phyloP scores from a whole-genome alignment of 2,797 vertebrate genomes.

The Manis pentadactyla region DNA sequence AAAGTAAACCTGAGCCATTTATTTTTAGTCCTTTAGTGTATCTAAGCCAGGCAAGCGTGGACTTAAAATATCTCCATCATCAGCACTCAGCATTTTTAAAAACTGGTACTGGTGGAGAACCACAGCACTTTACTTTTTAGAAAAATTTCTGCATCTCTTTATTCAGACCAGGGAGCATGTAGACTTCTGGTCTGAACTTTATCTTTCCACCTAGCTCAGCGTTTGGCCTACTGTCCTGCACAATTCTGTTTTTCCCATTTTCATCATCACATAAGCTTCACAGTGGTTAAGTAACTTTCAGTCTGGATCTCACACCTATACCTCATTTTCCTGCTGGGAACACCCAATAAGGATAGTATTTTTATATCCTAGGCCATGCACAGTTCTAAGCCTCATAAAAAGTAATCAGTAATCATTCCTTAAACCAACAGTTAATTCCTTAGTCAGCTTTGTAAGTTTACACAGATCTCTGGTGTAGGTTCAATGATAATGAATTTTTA shows the following conservation, averaged over 20 bases:
- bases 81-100: conserved; percentile 53
- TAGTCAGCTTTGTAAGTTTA: conserved; percentile 41
- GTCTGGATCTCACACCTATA: neutral
- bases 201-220: neutral
- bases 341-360: conserved; percentile 27
- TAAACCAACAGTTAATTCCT: conserved; percentile 44
- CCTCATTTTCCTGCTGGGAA: conserved; percentile 26
- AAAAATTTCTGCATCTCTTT: neutral
- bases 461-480: neutral
- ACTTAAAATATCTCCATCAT: neutral
- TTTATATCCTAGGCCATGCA: neutral
- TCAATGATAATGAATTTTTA: conserved; percentile 4
- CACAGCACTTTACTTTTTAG: neutral
- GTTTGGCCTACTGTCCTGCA: conserved; percentile 5
- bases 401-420: conserved; percentile 2
- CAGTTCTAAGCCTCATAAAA: conserved; percentile 4
- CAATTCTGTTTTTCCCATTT: neutral
- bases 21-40: conserved; percentile 43
- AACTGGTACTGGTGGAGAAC: neutral
- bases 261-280: neutral
- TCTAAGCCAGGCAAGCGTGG: neutral
- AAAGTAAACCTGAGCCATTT: conserved; percentile 6
- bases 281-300: conserved; percentile 24
- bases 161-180: neutral
- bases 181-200: neutral